phyloP scores from a whole-genome alignment of 2,797 vertebrate species.

The Perdix hodgsoniae region DNA sequence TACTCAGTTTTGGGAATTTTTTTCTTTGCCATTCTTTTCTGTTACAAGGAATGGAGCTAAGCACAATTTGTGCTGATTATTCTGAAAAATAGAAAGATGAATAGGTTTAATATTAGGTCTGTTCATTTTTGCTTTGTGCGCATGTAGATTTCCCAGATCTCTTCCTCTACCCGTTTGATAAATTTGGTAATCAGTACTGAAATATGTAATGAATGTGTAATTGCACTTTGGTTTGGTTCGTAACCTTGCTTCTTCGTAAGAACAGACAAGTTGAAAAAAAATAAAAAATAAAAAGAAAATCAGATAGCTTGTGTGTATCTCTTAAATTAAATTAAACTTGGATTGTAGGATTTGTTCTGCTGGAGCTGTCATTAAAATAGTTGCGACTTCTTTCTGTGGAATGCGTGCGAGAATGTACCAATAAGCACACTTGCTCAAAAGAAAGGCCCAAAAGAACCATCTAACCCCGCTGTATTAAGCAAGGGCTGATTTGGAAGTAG shows the following conservation, averaged over 20 bases:
- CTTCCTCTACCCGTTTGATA: background rate
- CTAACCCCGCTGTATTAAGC: accelerated
- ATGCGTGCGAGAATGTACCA: background rate
- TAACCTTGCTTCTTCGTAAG: background rate
- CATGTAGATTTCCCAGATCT: background rate
- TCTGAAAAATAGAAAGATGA: background rate
- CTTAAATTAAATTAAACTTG: background rate
- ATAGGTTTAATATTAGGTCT: conserved; percentile 10
- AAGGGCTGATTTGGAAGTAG: background rate
- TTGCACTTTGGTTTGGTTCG: background rate
- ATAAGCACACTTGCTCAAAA: background rate
- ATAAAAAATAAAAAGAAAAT: background rate
- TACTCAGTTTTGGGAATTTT: background rate
- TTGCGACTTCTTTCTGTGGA: background rate
- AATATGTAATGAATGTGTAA: background rate
- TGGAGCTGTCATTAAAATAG: background rate
- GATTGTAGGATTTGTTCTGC: background rate
- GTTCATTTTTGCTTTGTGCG: background rate
- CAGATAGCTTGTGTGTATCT: background rate
- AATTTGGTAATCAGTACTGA: background rate
- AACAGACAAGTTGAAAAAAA: background rate
- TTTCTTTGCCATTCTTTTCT: background rate
- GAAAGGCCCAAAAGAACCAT: background rate
- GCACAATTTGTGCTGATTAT: background rate
- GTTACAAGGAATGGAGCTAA: background rate